Percentiles rank a stretch among this genome's conserved stretches.
Conservation (phyloP, 2,888 invertebrate genomes). For the Tupiocoris notatus region DNA sequence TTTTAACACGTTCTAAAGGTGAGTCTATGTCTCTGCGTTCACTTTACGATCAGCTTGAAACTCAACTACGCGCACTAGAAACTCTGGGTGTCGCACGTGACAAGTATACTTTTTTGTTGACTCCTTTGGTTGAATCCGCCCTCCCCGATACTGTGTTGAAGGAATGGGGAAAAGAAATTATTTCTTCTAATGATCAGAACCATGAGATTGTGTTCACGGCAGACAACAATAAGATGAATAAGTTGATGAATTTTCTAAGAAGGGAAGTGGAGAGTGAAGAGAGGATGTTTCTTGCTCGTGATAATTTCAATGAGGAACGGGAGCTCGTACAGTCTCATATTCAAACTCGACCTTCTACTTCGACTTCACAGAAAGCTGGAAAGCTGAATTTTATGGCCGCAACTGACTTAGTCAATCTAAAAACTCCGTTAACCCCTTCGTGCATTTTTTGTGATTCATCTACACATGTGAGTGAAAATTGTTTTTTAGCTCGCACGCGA, state of each 20-base stretch:
- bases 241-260: constrained; percentile 47
- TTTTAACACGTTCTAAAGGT: constrained; percentile 49
- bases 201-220: not conserved
- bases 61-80: constrained; percentile 50
- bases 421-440: constrained; percentile 28
- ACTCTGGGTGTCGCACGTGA: constrained; percentile 51
- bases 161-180: constrained; percentile 47
- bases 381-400: constrained; percentile 42
- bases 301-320: constrained; percentile 37
- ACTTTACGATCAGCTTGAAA: constrained; percentile 50
- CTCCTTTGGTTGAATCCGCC: constrained; percentile 51
- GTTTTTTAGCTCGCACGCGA: constrained; percentile 45
- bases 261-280: constrained; percentile 50
- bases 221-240: constrained; percentile 13
- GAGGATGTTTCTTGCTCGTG: constrained; percentile 45
- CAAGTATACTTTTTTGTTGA: constrained; percentile 50
- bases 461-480: constrained; percentile 44
- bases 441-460: constrained; percentile 50
- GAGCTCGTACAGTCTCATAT: not conserved
- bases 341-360: not conserved
- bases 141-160: constrained; percentile 50
- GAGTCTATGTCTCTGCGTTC: not conserved
- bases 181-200: no score
- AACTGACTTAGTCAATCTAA: constrained; percentile 44
- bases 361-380: not conserved